Conservation (phyloP, 2,888 invertebrate genomes). For the Subacronicta megacephala region DNA sequence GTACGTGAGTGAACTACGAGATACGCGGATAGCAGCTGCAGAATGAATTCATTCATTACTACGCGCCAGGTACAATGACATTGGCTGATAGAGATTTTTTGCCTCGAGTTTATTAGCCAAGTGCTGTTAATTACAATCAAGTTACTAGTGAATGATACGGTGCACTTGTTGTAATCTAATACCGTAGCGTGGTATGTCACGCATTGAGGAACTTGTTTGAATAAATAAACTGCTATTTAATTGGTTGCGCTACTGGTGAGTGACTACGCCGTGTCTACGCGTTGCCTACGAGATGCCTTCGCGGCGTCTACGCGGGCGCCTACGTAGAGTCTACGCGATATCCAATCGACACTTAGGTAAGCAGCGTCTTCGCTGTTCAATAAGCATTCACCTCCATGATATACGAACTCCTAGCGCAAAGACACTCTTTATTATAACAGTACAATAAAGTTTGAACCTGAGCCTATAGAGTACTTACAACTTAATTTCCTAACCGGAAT, state of each 20-base stretch:
- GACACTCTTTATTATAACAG: not conserved
- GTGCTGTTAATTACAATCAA: slow-evolving; percentile 46
- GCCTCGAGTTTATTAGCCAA: slow-evolving; percentile 35
- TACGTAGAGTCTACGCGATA: not conserved
- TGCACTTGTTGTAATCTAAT: slow-evolving; percentile 12
- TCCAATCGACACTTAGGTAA: too few species aligned
- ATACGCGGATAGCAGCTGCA: slow-evolving; percentile 61
- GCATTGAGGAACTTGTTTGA: not conserved
- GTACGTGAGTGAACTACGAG: slow-evolving; percentile 77
- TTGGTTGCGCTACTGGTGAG: not conserved
- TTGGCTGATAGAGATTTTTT: slow-evolving; percentile 55
- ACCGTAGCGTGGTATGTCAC: too few species aligned
- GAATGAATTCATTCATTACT: slow-evolving; percentile 70
- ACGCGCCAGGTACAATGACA: slow-evolving; percentile 64
- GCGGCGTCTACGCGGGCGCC: not conserved
- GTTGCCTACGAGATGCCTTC: not conserved
- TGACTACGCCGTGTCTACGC: not conserved
- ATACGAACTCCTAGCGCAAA: not conserved
- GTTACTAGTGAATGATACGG: slow-evolving; percentile 25
- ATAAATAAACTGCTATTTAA: not conserved
- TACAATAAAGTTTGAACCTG: not conserved
- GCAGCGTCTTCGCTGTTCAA: too few species aligned
- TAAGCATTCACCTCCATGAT: too few species aligned
- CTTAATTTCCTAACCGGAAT: slow-evolving; percentile 12
- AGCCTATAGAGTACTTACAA: too few species aligned